phyloP scores from a whole-genome alignment of 2,797 vertebrate species.

The Diplodus puntazzo region DNA sequence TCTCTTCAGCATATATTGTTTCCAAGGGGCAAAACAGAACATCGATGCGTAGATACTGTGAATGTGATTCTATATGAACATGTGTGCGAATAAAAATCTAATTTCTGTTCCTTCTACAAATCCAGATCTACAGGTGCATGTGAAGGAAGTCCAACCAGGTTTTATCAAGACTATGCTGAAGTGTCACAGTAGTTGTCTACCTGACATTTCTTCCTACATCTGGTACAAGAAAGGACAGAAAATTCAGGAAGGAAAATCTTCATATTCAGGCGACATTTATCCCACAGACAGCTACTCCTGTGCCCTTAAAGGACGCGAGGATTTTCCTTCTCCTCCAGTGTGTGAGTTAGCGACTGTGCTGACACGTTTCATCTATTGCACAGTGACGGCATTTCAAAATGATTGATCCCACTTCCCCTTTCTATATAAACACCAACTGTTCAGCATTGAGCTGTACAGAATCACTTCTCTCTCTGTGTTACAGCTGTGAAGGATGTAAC shows the following conservation, averaged over 20 bases:
- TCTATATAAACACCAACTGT: neutral
- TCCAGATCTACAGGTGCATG: slow-evolving; percentile 9
- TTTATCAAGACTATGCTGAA: neutral
- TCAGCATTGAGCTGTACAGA: neutral
- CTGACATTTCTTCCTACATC: neutral
- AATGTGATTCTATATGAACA: fast-evolving
- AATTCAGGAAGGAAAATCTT: fast-evolving
- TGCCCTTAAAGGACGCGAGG: neutral
- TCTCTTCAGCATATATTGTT: neutral
- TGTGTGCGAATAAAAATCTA: neutral
- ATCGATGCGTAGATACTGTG: neutral
- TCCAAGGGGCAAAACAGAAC: neutral
- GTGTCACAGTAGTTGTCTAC: slow-evolving; percentile 3
- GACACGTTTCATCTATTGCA: neutral
- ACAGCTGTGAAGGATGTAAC: neutral
- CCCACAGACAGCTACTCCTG: neutral
- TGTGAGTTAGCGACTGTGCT: slow-evolving; percentile 32
- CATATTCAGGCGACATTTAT: neutral
- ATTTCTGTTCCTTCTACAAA: neutral
- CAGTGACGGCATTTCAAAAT: neutral
- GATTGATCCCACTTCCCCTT: neutral
- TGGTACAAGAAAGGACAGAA: slow-evolving; percentile 34
- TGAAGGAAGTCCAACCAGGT: fast-evolving
- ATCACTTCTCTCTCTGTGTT: neutral
- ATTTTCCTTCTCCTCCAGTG: neutral